These are phyloP conservation scores for Columba janthina DNA, from an alignment of 2,113 vertebrate species.

Conservation along the genomic window DNA sequence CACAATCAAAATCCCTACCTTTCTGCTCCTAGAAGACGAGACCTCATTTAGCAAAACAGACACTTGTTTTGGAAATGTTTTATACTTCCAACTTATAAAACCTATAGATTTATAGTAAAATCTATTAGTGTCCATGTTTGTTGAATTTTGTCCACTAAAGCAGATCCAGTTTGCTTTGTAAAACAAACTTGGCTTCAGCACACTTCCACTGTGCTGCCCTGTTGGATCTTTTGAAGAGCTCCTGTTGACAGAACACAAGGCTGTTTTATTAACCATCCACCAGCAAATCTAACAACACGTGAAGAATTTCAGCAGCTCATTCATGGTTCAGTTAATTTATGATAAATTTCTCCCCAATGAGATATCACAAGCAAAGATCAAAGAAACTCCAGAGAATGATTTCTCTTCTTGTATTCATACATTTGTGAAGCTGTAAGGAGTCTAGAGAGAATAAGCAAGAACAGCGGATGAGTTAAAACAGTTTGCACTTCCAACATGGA, in stretches of 20 bases:
- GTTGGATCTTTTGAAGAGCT: not conserved
- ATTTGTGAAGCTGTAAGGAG: not conserved
- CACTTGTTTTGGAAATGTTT: not conserved
- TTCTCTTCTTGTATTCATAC: not conserved
- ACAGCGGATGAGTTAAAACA: not conserved
- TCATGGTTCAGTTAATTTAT: not conserved
- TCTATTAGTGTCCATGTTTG: not conserved
- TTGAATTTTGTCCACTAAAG: not conserved
- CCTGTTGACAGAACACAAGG: not conserved
- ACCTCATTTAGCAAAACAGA: not conserved
- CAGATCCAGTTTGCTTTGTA: not conserved
- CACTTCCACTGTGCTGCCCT: not conserved
- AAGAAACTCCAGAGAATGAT: not conserved
- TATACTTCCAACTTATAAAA: not conserved
- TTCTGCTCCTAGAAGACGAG: not conserved
- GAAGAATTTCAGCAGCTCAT: slow-evolving; percentile 7
- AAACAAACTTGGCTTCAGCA: not conserved
- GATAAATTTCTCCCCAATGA: slow-evolving; percentile 4
- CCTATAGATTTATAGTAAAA: not conserved
- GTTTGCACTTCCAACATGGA: not conserved
- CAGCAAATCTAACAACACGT: not conserved
- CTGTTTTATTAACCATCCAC: not conserved
- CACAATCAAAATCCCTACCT: not conserved
- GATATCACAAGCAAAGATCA: not conserved
- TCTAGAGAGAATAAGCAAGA: not conserved